These are phyloP conservation scores for Drosophila prolongata DNA, from an alignment of 2,888 invertebrate species.

Conservation along the genomic window DNA sequence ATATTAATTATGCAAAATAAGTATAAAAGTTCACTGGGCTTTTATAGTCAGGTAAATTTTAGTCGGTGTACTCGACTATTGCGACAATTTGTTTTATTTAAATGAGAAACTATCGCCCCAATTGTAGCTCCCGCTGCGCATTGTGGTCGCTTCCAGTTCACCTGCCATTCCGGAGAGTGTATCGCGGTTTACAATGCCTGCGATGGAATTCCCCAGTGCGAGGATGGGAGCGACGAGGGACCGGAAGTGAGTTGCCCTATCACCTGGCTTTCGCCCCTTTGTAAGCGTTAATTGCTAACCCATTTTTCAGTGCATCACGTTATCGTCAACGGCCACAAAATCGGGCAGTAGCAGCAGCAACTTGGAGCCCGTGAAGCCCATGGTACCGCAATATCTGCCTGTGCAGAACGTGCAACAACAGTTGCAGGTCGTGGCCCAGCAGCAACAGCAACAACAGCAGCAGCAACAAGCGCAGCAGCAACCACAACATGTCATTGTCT, in stretches of 20 bases:
- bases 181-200: constrained; percentile 98
- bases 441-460: constrained; percentile 56
- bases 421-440: constrained; percentile 55
- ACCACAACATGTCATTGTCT: constrained; percentile 58
- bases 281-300: constrained; percentile 20
- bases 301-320: constrained; percentile 73
- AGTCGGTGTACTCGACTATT: background rate
- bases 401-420: constrained; percentile 58
- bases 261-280: background rate
- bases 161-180: constrained; percentile 95
- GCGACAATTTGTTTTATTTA: constrained; percentile 25
- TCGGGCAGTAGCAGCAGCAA: constrained; percentile 41
- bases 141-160: constrained; percentile 95
- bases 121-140: constrained; percentile 54
- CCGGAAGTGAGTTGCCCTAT: constrained; percentile 87
- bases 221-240: constrained; percentile 96
- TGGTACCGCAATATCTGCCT: constrained; percentile 63
- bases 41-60: too few relatives aligned
- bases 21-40: too few relatives aligned
- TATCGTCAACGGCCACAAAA: constrained; percentile 56
- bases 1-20: too few relatives aligned
- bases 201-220: constrained; percentile 96
- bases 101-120: background rate
- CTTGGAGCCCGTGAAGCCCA: constrained; percentile 42
- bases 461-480: constrained; percentile 56